Percentiles rank a stretch among this genome's conserved stretches.
Conservation (phyloP, 2,113 vertebrate genomes). For the Nesoenas mayeri region DNA sequence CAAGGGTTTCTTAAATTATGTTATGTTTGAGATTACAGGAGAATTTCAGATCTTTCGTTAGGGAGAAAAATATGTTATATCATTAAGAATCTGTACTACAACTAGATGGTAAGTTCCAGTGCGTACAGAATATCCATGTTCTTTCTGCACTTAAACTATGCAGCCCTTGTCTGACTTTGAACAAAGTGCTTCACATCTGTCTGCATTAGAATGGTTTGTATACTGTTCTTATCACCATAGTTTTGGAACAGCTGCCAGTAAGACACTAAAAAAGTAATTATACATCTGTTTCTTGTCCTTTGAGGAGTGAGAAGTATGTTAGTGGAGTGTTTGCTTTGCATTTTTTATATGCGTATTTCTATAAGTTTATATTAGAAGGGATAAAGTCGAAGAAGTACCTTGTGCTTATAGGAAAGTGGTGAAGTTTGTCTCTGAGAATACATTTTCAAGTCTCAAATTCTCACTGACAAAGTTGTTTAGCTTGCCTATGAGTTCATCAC, state of each 20-base stretch:
- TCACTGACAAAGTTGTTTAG: not conserved
- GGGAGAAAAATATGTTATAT: not conserved
- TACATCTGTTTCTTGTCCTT: conserved; percentile 37
- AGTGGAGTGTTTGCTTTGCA: conserved; percentile 1
- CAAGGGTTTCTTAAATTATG: not conserved
- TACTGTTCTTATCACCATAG: not conserved
- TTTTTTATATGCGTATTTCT: not conserved
- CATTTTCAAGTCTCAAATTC: not conserved
- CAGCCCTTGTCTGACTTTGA: conserved; percentile 18
- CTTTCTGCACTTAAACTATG: not conserved
- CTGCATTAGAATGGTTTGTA: not conserved
- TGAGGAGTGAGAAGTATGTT: not conserved
- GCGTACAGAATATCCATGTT: not conserved
- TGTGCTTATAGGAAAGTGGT: not conserved
- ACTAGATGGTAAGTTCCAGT: not conserved
- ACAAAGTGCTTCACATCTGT: not conserved
- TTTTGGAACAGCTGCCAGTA: conserved; percentile 40
- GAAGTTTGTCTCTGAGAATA: not conserved
- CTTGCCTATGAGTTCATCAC: not conserved
- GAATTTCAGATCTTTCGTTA: not conserved
- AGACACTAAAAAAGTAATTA: conserved; percentile 54
- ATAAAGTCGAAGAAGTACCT: not conserved
- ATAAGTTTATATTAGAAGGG: not conserved
- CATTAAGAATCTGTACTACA: not conserved
- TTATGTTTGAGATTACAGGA: not conserved